phyloP scores from a whole-genome alignment of 2,888 invertebrate genomes.

The Drosophila merina region DNA sequence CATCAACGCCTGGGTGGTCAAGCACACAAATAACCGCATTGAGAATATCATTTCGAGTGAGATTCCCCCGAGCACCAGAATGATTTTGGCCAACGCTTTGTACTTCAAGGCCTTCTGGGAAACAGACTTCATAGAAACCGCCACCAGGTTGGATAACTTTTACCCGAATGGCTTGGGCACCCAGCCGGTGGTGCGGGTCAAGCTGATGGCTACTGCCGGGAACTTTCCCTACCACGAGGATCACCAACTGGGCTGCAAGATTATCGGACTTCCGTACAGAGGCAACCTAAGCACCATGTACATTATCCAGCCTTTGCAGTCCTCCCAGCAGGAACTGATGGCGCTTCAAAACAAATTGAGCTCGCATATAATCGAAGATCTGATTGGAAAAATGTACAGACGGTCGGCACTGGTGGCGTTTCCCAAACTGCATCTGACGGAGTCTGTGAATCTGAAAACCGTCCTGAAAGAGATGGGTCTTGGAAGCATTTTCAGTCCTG shows the following conservation, averaged over 20 bases:
- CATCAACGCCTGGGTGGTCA: conserved; percentile 87
- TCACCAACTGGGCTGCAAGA: conserved; percentile 84
- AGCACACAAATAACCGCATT: conserved; percentile 87
- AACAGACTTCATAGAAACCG: conserved; percentile 85
- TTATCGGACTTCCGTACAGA: conserved; percentile 88
- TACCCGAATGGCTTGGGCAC: conserved; percentile 84
- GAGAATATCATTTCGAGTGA: conserved; percentile 84
- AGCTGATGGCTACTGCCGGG: conserved; percentile 88
- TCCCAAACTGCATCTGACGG: conserved; percentile 90
- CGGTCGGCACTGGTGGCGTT: conserved; percentile 85
- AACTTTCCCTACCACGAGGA: conserved; percentile 85
- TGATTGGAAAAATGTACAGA: conserved; percentile 81
- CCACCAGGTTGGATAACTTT: conserved; percentile 85
- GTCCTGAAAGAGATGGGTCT: conserved; percentile 87
- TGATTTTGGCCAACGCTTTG: conserved; percentile 87
- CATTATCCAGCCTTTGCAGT: conserved; percentile 86
- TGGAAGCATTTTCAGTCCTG: conserved; percentile 86
- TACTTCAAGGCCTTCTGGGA: conserved; percentile 88
- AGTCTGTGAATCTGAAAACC: conserved; percentile 85
- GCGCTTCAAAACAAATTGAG: conserved; percentile 84
- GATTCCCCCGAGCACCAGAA: conserved; percentile 85
- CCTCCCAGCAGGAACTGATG: conserved; percentile 84
- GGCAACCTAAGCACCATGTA: conserved; percentile 87
- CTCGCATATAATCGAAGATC: conserved; percentile 82
- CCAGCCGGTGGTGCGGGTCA: conserved; percentile 80